Base-by-base conservation (phyloP, 1,140 invertebrate species). In the Samia ricini region DNA sequence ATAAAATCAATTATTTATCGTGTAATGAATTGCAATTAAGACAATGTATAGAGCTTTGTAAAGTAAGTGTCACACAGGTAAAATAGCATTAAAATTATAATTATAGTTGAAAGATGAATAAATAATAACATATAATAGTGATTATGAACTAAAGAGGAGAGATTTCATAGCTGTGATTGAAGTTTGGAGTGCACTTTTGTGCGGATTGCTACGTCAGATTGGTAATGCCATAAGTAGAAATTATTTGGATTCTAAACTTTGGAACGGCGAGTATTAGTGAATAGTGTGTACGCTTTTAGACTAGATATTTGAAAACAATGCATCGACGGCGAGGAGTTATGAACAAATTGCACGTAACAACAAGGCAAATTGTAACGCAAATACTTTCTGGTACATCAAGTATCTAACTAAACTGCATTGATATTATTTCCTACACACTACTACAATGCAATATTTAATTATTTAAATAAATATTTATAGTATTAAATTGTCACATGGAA, bases 1-100 rank as follows among this genome's bases (percentile, higher is more conserved):
- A 88, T 88, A 79, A 88, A 90, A 87, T 90, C 88, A 90, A 90
- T 90, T 90, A 88, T 88, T 85, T 86, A 84, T 88, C 79, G 72
- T 74, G 51, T 79, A 78, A 73, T 79, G 61, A 80, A 80, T 82
- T 76, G 79, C 79, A 80, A 83, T 77, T 88, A 88, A 86, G 83
- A 85, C 77, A 88, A 85, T 88, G 88, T 90, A 90, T 90, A 88
- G 88, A 90, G 88, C 88, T 90, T 90, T 79, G 81, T 90, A 90
- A 74, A 75, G 75, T 87, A 88, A 88, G 85, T 88, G 81, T 79
- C 77, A 86, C 72, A 84, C 79, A 88, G 79, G 80, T 85, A 72
- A 79, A 76, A 83, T 87, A 88, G 77, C 81, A 75, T 77, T 79
- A 88, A n/a, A 79, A 84, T 75, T 68, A 75, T 87, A 83, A 75